Evolutionary conservation across 30 jellyfish, hydroid and myxozoan genomes (phyloP), one percentile per base, ranked within the genome.

Genomic region (Clytia hemisphaerica): DNA sequence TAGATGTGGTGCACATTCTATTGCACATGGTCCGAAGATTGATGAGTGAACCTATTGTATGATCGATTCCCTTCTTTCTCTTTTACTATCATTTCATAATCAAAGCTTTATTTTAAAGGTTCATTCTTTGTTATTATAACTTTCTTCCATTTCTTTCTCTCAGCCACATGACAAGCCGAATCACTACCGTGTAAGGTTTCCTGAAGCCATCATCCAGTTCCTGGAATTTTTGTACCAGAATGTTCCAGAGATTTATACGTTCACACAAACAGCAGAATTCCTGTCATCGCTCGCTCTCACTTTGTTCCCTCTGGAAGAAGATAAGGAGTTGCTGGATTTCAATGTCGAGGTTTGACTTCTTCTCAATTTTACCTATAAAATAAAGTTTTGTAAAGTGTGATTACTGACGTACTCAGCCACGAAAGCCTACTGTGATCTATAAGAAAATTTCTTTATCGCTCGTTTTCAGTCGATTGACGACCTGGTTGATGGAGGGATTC

Each of bases 21-120:
- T 83, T 89, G 15, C 98, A 89, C 58, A 71, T 89, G 85, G 37
- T 82, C 44, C 64, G 98, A 54, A 80, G 73, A 65, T 51, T 81
- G 36, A 81, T 89, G 71, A 79, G 84, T 49, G 71, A 75, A n/a
- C n/a, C n/a, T n/a, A n/a, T n/a, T n/a, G n/a, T n/a, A 30, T 24
- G n/a, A n/a, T n/a, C n/a, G n/a, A n/a, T n/a, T n/a, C n/a, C n/a
- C n/a, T n/a, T n/a, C n/a, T n/a, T n/a, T n/a, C n/a, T n/a, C n/a
- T n/a, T n/a, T n/a, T n/a, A n/a, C n/a, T n/a, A n/a, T n/a, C n/a
- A n/a, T n/a, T n/a, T n/a, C n/a, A n/a, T n/a, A n/a, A n/a, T n/a
- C n/a, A n/a, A n/a, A n/a, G n/a, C n/a, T n/a, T n/a, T n/a, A n/a
- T n/a, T n/a, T n/a, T n/a, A n/a, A n/a, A n/a, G n/a, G n/a, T n/a